These are phyloP conservation scores for Isaurus tuberculatus DNA, from an alignment of 92 coral and sea anemone genomes.

Conservation along the genomic window DNA sequence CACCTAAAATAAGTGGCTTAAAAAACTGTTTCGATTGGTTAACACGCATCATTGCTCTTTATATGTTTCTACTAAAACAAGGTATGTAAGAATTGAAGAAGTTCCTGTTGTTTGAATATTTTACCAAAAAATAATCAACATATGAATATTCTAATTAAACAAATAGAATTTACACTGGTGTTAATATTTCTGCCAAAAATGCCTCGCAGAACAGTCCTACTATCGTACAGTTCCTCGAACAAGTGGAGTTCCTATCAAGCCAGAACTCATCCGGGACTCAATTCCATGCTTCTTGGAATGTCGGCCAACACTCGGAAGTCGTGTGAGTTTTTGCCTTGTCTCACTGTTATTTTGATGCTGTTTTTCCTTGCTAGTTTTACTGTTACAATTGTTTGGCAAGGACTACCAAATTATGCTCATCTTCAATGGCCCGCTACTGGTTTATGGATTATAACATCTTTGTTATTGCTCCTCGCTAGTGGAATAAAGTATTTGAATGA, in stretches of 20 bases:
- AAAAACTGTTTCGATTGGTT: background rate
- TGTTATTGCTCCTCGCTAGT: slow-evolving; percentile 18
- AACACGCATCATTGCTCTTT: background rate
- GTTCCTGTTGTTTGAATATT: slow-evolving; percentile 35
- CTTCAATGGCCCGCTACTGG: slow-evolving; percentile 35
- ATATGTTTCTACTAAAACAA: background rate
- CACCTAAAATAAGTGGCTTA: background rate
- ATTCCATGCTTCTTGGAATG: slow-evolving; percentile 40
- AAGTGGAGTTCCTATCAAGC: slow-evolving; percentile 28
- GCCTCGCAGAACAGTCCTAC: slow-evolving; percentile 23
- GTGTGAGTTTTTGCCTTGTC: slow-evolving; percentile 37
- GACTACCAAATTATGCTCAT: slow-evolving; percentile 12
- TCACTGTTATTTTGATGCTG: slow-evolving; percentile 29
- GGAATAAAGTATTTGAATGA: slow-evolving; percentile 19
- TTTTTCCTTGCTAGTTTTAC: slow-evolving; percentile 25
- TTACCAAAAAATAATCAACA: background rate
- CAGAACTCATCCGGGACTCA: slow-evolving; percentile 27
- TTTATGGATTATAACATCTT: slow-evolving; percentile 11
- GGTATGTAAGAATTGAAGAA: background rate
- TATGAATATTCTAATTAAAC: slow-evolving; percentile 44
- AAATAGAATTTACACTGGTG: slow-evolving; percentile 16
- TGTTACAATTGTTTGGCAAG: slow-evolving; percentile 39
- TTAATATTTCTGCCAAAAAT: slow-evolving; percentile 18
- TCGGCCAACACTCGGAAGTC: background rate
- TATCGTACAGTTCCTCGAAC: slow-evolving; percentile 17